These are phyloP conservation scores for Leptosomus discolor DNA, from an alignment of 2,113 vertebrate species.

Conservation along the genomic window DNA sequence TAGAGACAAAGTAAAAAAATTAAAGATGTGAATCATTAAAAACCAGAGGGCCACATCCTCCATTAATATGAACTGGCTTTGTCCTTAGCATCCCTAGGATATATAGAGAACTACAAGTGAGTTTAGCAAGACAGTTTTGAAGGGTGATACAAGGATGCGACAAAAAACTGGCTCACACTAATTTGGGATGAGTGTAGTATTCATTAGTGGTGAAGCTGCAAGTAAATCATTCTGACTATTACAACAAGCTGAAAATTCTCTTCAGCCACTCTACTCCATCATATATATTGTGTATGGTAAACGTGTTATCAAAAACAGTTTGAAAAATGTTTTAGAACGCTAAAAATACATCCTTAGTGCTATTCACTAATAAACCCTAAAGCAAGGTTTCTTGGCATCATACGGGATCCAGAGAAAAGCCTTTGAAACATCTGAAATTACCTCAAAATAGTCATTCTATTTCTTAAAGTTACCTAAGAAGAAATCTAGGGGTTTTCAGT, in stretches of 20 bases:
- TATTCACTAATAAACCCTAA: neutral
- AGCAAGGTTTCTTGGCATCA: neutral
- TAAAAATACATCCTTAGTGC: neutral
- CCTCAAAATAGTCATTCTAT: neutral
- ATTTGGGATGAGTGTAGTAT: neutral
- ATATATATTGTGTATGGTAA: neutral
- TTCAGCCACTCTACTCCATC: neutral
- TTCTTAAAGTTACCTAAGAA: neutral
- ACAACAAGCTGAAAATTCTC: neutral
- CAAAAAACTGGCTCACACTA: neutral
- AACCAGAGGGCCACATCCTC: neutral
- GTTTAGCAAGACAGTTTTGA: neutral
- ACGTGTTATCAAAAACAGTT: neutral
- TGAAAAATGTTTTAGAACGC: neutral
- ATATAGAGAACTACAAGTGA: neutral
- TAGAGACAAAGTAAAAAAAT: neutral
- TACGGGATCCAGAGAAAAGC: neutral
- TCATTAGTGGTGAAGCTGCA: neutral
- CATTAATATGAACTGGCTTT: neutral
- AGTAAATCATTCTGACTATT: neutral
- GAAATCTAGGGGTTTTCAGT: neutral
- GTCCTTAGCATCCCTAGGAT: neutral
- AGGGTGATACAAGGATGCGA: neutral
- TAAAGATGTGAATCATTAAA: constrained; percentile 25
- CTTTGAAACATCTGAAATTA: neutral